Base-by-base conservation (phyloP, 2,113 vertebrate species). In the Pseudonaja textilis region DNA sequence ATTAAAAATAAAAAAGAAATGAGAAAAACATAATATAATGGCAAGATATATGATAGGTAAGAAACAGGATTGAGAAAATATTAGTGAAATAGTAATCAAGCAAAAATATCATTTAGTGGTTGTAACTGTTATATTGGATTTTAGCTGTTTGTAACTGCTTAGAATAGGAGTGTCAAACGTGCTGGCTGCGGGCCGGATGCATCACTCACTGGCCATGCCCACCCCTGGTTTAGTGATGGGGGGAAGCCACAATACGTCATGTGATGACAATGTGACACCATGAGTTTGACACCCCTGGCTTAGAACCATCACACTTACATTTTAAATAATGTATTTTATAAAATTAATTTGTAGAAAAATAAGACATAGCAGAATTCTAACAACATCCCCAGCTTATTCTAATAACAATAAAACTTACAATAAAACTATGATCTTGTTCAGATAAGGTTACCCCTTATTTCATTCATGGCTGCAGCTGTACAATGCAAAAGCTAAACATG, bases 1-100 rank as follows among this genome's bases (percentile, higher is more conserved):
- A 87, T 64, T 95, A 92, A 94, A 95, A 95, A 95, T 91, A 0
- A 95, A 96, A 90, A 34, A 57, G 91, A 91, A 22, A 96, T 90
- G 5, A 69, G 22, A 91, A 26, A 59, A 45, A 6, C 22, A 85
- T n/a, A 86, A 57, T 5, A 93, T 88, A 45, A 8, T 90, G 64
- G 69, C 93, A 81, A 39, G 34, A 39, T 29, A 4, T 86, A 12
- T 22, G 89, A 45, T 52, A 34, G 1, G 0, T 23, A 69, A 57
- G 10, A 54, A 54, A 87, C 10, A 50, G 22, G 88, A 16, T 1
- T 91, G 10, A 87, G 54, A 52, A 7, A 87, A 25, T 16, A 29
- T 25, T 56, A 74, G 16, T 14, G 14, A 91, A 64, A 87, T 55
- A 25, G n/a, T 54, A 54, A 23, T 81, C 61, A 47, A 85, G 39